Conservation (phyloP, 2,888 invertebrate species). For the Pheosia tremula region DNA sequence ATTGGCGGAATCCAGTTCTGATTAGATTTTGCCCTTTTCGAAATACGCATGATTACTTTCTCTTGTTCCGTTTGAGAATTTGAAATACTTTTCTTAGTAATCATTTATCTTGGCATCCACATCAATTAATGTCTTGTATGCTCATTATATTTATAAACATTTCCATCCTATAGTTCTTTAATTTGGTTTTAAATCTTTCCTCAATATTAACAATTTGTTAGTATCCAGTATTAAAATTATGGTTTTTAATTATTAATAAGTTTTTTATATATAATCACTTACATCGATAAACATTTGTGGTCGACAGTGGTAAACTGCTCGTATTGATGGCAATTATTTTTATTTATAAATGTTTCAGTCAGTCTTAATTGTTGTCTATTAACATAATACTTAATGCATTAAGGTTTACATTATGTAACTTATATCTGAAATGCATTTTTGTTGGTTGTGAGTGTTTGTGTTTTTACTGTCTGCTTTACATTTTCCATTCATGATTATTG, state of each 20-base stretch:
- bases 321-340: neutral
- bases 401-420: neutral
- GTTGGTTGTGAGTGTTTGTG: slow-evolving; percentile 19
- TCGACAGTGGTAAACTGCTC: too few species aligned
- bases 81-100: neutral
- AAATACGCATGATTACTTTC: slow-evolving; percentile 10
- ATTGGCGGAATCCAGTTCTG: slow-evolving; percentile 11
- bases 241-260: too few species aligned
- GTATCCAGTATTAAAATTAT: too few species aligned
- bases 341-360: neutral
- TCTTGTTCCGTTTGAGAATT: neutral
- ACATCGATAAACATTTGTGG: too few species aligned
- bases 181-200: too few species aligned
- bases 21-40: slow-evolving; percentile 5
- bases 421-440: neutral
- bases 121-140: too few species aligned
- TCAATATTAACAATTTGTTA: too few species aligned
- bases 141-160: too few species aligned
- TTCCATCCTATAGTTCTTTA: too few species aligned
- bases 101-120: neutral
- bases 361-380: neutral
- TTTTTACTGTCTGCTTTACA: slow-evolving; percentile 9
- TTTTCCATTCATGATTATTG: slow-evolving; percentile 25
- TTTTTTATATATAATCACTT: too few species aligned
- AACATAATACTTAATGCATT: neutral